These are phyloP conservation scores for Cabera pusaria DNA, from an alignment of 2,888 invertebrate genomes.

Conservation along the genomic window DNA sequence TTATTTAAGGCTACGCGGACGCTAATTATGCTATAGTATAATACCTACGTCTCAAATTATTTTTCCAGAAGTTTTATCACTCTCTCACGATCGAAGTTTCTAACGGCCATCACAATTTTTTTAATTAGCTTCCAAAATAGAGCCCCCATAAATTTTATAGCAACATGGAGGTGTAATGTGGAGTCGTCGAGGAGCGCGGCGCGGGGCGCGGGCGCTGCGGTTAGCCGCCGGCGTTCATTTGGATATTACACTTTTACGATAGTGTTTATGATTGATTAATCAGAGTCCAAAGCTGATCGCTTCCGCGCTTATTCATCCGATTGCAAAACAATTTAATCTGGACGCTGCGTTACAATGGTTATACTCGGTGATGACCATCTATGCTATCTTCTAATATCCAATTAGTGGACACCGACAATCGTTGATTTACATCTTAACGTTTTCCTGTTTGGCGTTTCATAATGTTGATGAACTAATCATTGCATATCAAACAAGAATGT, in stretches of 20 bases:
- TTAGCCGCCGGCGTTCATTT: conserved; percentile 51
- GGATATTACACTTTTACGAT: conserved; percentile 60
- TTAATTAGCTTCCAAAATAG: conserved; percentile 78
- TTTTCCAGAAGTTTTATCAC: conserved; percentile 64
- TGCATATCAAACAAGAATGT: too few relatives aligned
- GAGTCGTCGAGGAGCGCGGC: conserved; percentile 38
- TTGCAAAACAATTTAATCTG: conserved; percentile 55
- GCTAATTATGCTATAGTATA: conserved; percentile 41
- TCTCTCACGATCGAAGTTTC: conserved; percentile 72
- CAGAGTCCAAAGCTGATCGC: conserved; percentile 63
- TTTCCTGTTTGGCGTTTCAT: too few relatives aligned
- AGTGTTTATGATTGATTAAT: conserved; percentile 71
- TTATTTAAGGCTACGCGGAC: conserved; percentile 28
- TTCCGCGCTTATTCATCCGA: conserved; percentile 65
- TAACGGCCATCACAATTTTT: conserved; percentile 67
- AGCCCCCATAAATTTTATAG: conserved; percentile 76
- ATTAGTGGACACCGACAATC: conserved; percentile 1
- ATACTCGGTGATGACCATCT: conserved; percentile 5
- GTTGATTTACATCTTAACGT: conserved; percentile 14
- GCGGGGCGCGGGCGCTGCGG: conserved; percentile 30
- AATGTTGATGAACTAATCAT: too few relatives aligned
- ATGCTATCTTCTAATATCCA: neutral
- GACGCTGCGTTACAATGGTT: conserved; percentile 25
- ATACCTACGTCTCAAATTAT: conserved; percentile 48
- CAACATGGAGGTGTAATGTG: conserved; percentile 61